Base-by-base conservation (phyloP, 2,888 invertebrate genomes). In the Spisula solida region DNA sequence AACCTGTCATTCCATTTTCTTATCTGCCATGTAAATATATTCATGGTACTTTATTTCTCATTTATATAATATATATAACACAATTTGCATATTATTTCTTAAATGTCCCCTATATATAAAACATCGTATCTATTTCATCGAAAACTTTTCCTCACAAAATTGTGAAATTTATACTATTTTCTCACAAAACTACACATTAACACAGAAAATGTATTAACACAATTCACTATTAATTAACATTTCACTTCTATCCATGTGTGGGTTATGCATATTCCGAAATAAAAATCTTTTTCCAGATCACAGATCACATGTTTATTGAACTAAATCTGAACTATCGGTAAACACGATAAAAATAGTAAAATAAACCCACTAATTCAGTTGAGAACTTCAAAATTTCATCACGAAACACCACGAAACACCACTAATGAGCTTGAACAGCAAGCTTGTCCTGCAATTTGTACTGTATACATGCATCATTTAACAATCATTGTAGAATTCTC, bases 11-110 rank as follows among this genome's bases (percentile, higher is more conserved):
- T 66, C 25, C 10, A 66, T 66, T 66, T 66, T 25, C 60, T 66
- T 66, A 66, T 25, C 60, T 25, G 25, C 10, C 14, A 16, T 51
- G 12, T 51, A 51, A 51, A 51, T 66, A 66, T 25, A 25, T 25
- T 66, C 60, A 66, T 25, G n/a, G 60, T 66, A 66, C n/a, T 66
- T 66, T 66, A 66, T n/a, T 66, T 66, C n/a, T 66, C 60, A 66
- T 25, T 41, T 66, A 25, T 10, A n/a, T 20, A 5, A 66, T 25
- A 66, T 41, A 41, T 8, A 41, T 41, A 47, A 47, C 51, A 51
- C 25, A n/a, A 66, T 66, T 66, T 10, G 6, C 60, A 66, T n/a
- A n/a, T 66, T 25, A 25, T 25, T 66, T 8, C 25, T 25, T 66
- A n/a, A 25, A n/a, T 25, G 25, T 66, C 25, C 60, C 10, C 25